Conservation (phyloP, 1,140 invertebrate species). For the Drosophila simulans region DNA sequence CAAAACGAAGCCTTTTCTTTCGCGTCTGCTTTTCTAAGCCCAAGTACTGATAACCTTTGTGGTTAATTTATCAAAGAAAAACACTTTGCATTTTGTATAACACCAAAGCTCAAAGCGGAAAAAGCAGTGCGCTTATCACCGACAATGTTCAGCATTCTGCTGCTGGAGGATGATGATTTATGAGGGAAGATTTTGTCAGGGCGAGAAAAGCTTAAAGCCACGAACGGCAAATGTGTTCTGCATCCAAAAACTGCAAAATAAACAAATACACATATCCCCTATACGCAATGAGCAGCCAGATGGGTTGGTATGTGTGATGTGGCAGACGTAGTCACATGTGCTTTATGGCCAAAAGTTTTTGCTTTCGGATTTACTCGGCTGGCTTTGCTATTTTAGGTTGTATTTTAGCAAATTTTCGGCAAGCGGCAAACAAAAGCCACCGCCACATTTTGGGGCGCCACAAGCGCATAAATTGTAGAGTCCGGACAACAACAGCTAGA, state of each 20-base stretch:
- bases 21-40: not conserved
- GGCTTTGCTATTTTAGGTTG: conserved; percentile 42
- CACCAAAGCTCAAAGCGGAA: conserved; percentile 19
- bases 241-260: conserved; percentile 44
- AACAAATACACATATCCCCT: conserved; percentile 47
- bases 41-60: not conserved
- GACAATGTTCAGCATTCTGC: conserved; percentile 46
- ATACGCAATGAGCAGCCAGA: conserved; percentile 12
- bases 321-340: conserved; percentile 72
- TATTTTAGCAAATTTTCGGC: conserved; percentile 82
- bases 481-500: conserved; percentile 64
- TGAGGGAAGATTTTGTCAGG: conserved; percentile 33
- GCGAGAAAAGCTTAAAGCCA: conserved; percentile 64
- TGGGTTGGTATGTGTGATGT: conserved; percentile 4
- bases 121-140: conserved; percentile 58
- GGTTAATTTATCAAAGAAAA: conserved; percentile 45
- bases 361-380: conserved; percentile 19
- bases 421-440: conserved; percentile 62
- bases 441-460: conserved; percentile 64
- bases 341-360: conserved; percentile 75
- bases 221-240: conserved; percentile 31
- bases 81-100: conserved; percentile 47
- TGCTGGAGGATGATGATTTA: conserved; percentile 57
- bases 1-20: conserved; percentile 1
- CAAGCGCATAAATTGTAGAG: conserved; percentile 75